These are phyloP conservation scores for Cuniculus paca DNA, from an alignment of 2,797 vertebrate genomes.

Conservation along the genomic window DNA sequence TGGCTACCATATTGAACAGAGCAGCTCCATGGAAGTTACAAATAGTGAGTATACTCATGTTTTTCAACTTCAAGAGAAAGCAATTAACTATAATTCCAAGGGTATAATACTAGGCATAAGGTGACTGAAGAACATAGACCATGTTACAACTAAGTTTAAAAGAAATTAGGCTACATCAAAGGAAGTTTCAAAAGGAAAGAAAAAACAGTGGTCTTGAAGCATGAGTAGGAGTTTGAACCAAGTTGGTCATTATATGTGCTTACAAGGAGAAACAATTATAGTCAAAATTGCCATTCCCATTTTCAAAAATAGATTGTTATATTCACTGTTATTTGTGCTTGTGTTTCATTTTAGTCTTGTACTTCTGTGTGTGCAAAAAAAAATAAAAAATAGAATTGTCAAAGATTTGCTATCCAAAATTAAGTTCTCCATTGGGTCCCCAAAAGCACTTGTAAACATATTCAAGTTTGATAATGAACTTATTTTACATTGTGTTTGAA, in stretches of 20 bases:
- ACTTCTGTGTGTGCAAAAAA: background rate
- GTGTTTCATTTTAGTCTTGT: background rate
- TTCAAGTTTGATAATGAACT: background rate
- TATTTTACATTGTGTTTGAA: background rate
- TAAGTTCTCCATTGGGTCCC: background rate
- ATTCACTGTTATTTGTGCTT: background rate
- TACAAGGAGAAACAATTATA: background rate
- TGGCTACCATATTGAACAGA: background rate
- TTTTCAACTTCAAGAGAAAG: slow-evolving; percentile 29
- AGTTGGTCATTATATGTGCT: background rate
- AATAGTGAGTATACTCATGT: background rate
- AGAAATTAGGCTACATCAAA: background rate
- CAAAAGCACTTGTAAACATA: background rate
- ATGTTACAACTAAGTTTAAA: background rate
- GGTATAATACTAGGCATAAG: background rate
- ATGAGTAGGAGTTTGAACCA: background rate
- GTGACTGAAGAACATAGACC: background rate
- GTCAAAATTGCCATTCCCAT: background rate
- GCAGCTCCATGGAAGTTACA: background rate
- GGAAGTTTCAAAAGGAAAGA: background rate
- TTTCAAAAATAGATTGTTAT: slow-evolving; percentile 27
- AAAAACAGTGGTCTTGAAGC: background rate
- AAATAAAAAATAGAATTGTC: background rate
- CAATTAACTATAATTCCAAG: background rate
- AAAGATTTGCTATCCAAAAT: background rate